Percentiles rank a stretch among this genome's conserved stretches.
phyloP scores from a whole-genome alignment of 2,888 invertebrate genomes.

The Chesias legatella region DNA sequence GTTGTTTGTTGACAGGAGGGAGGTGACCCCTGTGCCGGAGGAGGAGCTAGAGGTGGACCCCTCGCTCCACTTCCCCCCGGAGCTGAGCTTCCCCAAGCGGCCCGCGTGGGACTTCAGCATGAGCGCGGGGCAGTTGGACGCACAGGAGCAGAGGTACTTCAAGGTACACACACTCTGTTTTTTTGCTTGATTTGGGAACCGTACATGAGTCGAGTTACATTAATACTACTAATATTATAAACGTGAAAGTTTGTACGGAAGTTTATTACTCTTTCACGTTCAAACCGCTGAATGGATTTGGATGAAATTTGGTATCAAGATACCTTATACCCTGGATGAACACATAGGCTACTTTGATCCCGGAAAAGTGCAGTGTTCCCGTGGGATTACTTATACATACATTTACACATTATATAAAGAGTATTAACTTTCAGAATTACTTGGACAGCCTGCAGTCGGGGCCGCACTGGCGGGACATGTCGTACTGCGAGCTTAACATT shows the following conservation, averaged over 20 bases:
- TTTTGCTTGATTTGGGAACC: too few relatives aligned
- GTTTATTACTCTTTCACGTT: too few relatives aligned
- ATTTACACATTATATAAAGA: slow-evolving; percentile 3
- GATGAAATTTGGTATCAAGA: too few relatives aligned
- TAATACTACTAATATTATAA: background rate
- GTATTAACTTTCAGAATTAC: slow-evolving; percentile 83
- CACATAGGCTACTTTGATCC: too few relatives aligned
- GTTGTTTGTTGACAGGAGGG: slow-evolving; percentile 41
- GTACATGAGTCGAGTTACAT: too few relatives aligned
- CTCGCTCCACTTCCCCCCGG: slow-evolving; percentile 83
- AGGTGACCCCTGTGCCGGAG: slow-evolving; percentile 77
- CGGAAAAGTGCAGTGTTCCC: too few relatives aligned
- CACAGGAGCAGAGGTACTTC: slow-evolving; percentile 91
- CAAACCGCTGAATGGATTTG: too few relatives aligned
- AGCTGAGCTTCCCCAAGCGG: slow-evolving; percentile 89
- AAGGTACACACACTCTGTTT: slow-evolving; percentile 78
- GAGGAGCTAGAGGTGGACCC: slow-evolving; percentile 85
- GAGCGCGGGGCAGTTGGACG: slow-evolving; percentile 86
- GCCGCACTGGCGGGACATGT: slow-evolving; percentile 83
- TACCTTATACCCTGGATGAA: too few relatives aligned
- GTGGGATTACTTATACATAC: too few relatives aligned
- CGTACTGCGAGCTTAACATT: slow-evolving; percentile 95
- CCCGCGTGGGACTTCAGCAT: slow-evolving; percentile 92
- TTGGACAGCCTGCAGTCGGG: slow-evolving; percentile 83
- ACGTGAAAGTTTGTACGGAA: too few relatives aligned